Evolutionary conservation across 2,113 vertebrate species (phyloP).

Genomic region (Isichthys henryi): DNA sequence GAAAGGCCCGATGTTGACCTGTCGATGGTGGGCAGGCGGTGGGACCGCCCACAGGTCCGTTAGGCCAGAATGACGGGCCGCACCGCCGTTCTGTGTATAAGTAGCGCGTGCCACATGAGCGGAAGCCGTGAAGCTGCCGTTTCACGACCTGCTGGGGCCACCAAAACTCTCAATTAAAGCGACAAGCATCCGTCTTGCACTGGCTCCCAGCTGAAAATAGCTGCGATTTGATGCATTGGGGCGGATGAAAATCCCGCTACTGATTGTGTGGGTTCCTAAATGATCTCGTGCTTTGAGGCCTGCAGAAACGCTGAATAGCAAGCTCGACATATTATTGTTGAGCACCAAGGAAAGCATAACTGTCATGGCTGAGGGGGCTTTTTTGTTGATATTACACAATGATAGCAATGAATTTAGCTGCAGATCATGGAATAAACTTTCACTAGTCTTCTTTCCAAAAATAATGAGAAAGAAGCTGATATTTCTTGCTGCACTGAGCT

Average conservation of each 20-base stretch:
- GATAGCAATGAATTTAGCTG: not conserved
- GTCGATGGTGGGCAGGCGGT: not conserved
- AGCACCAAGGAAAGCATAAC: not conserved
- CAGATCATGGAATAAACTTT: not conserved
- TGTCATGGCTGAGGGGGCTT: not conserved
- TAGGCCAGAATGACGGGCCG: not conserved
- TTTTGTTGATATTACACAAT: not conserved
- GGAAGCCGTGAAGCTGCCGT: not conserved
- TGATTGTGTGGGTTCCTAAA: not conserved
- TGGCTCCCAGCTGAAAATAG: not conserved
- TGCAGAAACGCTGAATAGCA: not conserved
- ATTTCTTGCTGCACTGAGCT: not conserved
- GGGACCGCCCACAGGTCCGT: not conserved
- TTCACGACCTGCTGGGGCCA: not conserved
- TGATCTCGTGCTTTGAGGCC: not conserved
- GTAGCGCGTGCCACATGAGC: not conserved
- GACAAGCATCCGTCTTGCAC: not conserved
- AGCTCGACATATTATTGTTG: not conserved
- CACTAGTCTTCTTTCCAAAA: not conserved
- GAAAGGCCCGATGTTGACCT: not conserved
- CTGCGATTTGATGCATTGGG: not conserved
- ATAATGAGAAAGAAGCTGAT: not conserved
- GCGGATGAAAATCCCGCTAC: not conserved
- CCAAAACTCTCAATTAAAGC: not conserved
- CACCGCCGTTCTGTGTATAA: not conserved